A percentile compares a stretch with the other conserved stretches of the same genome.
phyloP scores from a whole-genome alignment of 2,888 invertebrate genomes.

The Tanypteryx hageni region DNA sequence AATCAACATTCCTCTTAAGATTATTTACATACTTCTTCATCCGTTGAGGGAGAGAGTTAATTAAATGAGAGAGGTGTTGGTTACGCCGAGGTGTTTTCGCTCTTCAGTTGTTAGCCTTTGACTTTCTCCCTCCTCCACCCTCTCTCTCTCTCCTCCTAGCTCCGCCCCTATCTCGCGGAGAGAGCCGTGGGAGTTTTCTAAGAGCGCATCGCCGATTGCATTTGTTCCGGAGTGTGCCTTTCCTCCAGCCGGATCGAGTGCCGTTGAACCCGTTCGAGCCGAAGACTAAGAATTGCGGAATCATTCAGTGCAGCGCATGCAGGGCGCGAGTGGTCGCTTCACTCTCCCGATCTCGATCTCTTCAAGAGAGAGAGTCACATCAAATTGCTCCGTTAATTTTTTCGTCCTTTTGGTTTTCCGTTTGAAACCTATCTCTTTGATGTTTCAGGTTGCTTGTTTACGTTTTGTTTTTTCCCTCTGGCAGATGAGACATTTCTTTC shows the following conservation, averaged over 20 bases:
- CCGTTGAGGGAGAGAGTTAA: conserved; percentile 53
- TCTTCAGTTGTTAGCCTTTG: conserved; percentile 43
- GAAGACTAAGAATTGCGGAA: not conserved
- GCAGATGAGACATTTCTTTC: not conserved
- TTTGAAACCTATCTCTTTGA: conserved; percentile 28
- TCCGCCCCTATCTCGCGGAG: not conserved
- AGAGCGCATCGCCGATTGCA: conserved; percentile 8
- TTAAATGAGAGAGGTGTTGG: conserved; percentile 64
- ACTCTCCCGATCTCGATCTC: conserved; percentile 8
- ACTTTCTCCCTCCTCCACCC: not conserved
- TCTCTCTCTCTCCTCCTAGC: not conserved
- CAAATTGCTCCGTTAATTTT: not conserved
- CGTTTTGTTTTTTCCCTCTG: not conserved
- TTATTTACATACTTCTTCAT: conserved; percentile 61
- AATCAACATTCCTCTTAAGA: conserved; percentile 63
- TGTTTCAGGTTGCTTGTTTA: not conserved
- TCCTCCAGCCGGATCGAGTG: not conserved
- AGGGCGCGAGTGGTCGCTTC: not conserved
- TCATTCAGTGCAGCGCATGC: conserved; percentile 26
- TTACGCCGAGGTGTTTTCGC: conserved; percentile 57
- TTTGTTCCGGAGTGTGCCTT: conserved; percentile 24
- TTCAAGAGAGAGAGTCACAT: not conserved
- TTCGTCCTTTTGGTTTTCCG: not conserved
- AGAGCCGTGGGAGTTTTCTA: conserved; percentile 5
- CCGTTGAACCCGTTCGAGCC: not conserved